Conservation (phyloP, 1,140 invertebrate species). For the Drosophila ambigua region DNA sequence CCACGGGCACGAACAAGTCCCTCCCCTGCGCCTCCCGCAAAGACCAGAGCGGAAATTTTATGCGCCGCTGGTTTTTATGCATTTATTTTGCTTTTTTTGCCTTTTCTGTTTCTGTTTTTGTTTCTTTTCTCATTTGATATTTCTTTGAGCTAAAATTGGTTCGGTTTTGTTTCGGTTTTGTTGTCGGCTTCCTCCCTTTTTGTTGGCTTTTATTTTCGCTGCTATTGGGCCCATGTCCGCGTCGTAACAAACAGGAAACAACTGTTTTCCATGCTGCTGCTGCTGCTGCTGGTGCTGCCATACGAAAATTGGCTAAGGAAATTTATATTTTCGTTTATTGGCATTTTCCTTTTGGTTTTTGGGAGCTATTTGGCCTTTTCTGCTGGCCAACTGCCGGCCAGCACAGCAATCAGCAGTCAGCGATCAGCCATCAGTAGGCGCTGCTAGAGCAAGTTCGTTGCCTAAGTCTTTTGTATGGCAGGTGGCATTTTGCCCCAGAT, state of each 20-base stretch:
- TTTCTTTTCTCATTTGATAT: slow-evolving; percentile 2
- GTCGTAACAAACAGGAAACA: slow-evolving; percentile 77
- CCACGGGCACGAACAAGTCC: slow-evolving; percentile 8
- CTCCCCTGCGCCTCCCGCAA: neutral
- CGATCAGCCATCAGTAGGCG: neutral
- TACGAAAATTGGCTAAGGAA: slow-evolving; percentile 77
- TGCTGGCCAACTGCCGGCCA: slow-evolving; percentile 14
- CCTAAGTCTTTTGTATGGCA: slow-evolving; percentile 74
- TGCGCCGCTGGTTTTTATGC: slow-evolving; percentile 61
- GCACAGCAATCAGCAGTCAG: slow-evolving; percentile 5
- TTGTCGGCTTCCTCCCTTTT: slow-evolving; percentile 61
- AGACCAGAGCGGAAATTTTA: slow-evolving; percentile 65
- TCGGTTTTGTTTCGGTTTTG: slow-evolving; percentile 22
- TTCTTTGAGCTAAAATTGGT: too few species aligned
- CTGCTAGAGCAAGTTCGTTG: slow-evolving; percentile 63
- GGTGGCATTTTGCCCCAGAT: slow-evolving; percentile 22
- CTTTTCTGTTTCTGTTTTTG: slow-evolving; percentile 10
- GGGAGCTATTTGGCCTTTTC: slow-evolving; percentile 17
- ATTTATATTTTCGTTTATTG: slow-evolving; percentile 47
- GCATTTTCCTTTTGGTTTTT: slow-evolving; percentile 19
- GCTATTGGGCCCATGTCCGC: slow-evolving; percentile 17
- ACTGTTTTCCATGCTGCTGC: slow-evolving; percentile 31
- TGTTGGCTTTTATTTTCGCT: slow-evolving; percentile 15
- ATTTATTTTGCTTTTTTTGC: slow-evolving; percentile 11
- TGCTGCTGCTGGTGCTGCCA: slow-evolving; percentile 12